phyloP scores from a whole-genome alignment of 2,888 invertebrate species.

The Drosophila leonis region DNA sequence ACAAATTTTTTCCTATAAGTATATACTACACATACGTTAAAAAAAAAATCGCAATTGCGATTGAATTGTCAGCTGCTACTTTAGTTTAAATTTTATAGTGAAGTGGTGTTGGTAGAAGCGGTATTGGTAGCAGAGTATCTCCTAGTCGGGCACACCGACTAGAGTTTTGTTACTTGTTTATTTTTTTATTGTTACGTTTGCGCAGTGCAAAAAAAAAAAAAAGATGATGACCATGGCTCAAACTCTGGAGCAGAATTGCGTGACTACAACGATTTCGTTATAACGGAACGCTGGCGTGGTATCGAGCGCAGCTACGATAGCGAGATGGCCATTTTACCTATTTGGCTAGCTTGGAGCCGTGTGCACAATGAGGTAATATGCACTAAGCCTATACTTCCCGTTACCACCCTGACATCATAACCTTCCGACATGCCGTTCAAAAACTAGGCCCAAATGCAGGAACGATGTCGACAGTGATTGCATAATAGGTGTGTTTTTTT shows the following conservation, averaged over 20 bases:
- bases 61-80: no score
- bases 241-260: slow-evolving; percentile 85
- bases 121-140: not conserved
- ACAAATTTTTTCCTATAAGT: no score
- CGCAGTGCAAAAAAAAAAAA: slow-evolving; percentile 57
- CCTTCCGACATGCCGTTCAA: slow-evolving; percentile 47
- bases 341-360: slow-evolving; percentile 93
- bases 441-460: slow-evolving; percentile 53
- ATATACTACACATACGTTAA: no score
- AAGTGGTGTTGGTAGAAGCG: no score
- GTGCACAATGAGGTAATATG: slow-evolving; percentile 88
- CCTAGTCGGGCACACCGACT: not conserved
- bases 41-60: no score
- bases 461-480: slow-evolving; percentile 77
- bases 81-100: no score
- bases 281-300: slow-evolving; percentile 92
- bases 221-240: slow-evolving; percentile 75
- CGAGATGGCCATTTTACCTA: slow-evolving; percentile 90
- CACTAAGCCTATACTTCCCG: slow-evolving; percentile 18
- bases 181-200: slow-evolving; percentile 38
- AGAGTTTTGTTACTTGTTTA: not conserved
- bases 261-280: slow-evolving; percentile 88
- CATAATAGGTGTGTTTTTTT: slow-evolving; percentile 70
- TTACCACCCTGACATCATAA: slow-evolving; percentile 8
- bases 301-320: slow-evolving; percentile 88